Conservation (phyloP, 2,113 vertebrate species). For the Oenanthe melanoleuca region DNA sequence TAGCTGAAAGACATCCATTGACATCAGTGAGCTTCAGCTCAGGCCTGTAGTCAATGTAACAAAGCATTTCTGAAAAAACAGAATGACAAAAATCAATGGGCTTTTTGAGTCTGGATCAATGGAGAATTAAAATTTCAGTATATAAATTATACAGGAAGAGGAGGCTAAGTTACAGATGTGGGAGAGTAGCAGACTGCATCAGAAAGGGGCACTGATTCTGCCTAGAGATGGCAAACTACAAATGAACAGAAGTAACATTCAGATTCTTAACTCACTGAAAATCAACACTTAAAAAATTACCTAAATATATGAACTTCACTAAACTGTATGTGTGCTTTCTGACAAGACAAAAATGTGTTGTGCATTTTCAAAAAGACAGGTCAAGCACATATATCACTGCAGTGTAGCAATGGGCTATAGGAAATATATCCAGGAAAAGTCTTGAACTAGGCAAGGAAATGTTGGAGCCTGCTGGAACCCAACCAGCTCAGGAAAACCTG, state of each 20-base stretch:
- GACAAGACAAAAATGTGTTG: neutral
- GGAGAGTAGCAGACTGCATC: neutral
- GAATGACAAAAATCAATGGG: conserved; percentile 25
- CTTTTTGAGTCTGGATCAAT: conserved; percentile 37
- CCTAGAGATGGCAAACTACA: neutral
- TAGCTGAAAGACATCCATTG: neutral
- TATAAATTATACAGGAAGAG: neutral
- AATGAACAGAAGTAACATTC: neutral
- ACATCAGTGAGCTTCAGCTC: neutral
- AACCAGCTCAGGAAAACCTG: neutral
- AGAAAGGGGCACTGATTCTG: neutral
- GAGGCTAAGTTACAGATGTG: neutral
- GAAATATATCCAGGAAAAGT: neutral
- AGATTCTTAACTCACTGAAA: neutral
- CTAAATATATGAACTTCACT: neutral
- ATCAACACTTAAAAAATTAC: neutral
- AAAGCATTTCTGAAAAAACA: neutral
- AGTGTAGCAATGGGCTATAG: neutral
- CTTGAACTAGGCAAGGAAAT: neutral
- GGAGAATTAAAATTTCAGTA: neutral
- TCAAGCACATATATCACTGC: neutral
- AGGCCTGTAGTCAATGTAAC: neutral
- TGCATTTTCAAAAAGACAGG: neutral
- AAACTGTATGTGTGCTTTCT: neutral
- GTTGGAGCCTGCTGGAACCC: neutral